Base-by-base conservation (phyloP, 2,888 invertebrate genomes). In the Monopis laevigella region DNA sequence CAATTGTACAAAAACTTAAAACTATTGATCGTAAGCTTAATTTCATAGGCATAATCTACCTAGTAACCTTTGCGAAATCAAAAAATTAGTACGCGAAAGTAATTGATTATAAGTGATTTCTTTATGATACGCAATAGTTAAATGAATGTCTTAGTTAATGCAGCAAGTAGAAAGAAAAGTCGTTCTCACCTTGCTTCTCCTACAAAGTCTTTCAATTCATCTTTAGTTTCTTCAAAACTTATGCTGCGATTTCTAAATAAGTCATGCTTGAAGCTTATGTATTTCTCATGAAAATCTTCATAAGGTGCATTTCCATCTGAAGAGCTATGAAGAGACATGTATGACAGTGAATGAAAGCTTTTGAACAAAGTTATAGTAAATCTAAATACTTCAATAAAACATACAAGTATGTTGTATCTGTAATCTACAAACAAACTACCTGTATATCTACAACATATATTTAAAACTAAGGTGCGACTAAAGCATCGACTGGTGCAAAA, bases 281-380 rank as follows among this genome's bases (percentile, higher is more conserved):
- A 83, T 67, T 89, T 89, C 77, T 91, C 91, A 67, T 91, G 91
- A 68, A 90, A 91, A 64, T 90, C 90, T 81, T 90, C 86, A 59
- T 85, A 86, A 60, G 84, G 72, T 63, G 69, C 77, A 74, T 78
- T 80, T 46, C 80, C 78, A 65, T 81, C 81, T 60, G 82, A 81
- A 67, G 82, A 82, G 77, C 82, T 82, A 82, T 64, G 71, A 71
- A 78, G 72, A 78, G 65, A 75, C 53, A 66, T 65, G 65, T 52
- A 66, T 69, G 67, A 65, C 63, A 59, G 65, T 65, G 62, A 57
- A 61, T 60, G 58, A 56, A 67, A 68, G 71, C 67, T n/a, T 17
- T 17, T 17, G 11, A 32, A 32, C n/a, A n/a, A n/a, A n/a, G n/a
- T n/a, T n/a, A n/a, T n/a, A n/a, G n/a, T n/a, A n/a, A n/a, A n/a